Percentiles rank a stretch among this genome's conserved stretches.
phyloP scores from a whole-genome alignment of 2,888 invertebrate genomes.

The Ennomos erosarius region DNA sequence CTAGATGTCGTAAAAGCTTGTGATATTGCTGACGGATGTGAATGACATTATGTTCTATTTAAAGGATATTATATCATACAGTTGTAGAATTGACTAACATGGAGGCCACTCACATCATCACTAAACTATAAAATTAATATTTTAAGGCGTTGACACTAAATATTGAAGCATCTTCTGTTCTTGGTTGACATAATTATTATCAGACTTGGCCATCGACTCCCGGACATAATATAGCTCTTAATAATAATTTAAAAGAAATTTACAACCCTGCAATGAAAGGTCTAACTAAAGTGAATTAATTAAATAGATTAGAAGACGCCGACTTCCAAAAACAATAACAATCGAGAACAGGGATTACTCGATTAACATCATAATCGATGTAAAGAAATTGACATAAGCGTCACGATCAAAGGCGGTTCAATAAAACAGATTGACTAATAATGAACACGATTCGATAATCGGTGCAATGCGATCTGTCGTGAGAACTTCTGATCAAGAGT shows the following conservation, averaged over 20 bases:
- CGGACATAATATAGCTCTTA: no score
- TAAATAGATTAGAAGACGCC: constrained; percentile 28
- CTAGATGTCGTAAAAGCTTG: constrained; percentile 14
- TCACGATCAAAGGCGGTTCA: constrained; percentile 74
- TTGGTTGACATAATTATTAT: no score
- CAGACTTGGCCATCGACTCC: no score
- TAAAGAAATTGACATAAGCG: constrained; percentile 72
- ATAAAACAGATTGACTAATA: constrained; percentile 83
- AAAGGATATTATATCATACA: constrained; percentile 1
- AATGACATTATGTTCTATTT: constrained; percentile 19
- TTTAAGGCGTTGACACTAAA: no score
- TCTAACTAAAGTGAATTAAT: constrained; percentile 19
- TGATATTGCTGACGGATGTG: constrained; percentile 17
- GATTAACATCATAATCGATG: constrained; percentile 34
- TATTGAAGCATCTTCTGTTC: no score
- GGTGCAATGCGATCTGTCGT: constrained; percentile 76
- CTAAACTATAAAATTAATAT: no score
- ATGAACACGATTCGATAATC: constrained; percentile 73
- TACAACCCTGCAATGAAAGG: background rate
- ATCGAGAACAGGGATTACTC: constrained; percentile 29
- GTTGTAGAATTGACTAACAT: background rate
- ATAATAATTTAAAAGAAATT: no score
- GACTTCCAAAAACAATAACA: constrained; percentile 36
- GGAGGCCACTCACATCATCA: background rate
- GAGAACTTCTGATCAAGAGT: constrained; percentile 76